A percentile compares a stretch with the other conserved stretches of the same genome.
Conservation (phyloP, 2,797 vertebrate genomes). For the Sebastolobus alascanus region DNA sequence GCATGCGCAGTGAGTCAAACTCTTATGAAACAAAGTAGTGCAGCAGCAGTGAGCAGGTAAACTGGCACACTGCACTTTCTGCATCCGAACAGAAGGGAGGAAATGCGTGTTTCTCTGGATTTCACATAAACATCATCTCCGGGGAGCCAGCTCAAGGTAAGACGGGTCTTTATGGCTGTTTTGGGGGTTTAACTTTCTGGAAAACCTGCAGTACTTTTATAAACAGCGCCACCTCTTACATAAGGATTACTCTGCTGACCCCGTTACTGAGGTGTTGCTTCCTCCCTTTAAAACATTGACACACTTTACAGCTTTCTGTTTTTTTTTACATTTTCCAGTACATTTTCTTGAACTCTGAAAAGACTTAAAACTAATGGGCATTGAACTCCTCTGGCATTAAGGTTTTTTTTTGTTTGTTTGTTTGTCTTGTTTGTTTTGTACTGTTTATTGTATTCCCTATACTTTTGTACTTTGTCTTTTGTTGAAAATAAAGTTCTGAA, state of each 20-base stretch:
- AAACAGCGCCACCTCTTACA: slow-evolving; percentile 71
- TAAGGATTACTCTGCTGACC: slow-evolving; percentile 78
- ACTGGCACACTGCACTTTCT: accelerated
- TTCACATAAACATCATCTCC: slow-evolving; percentile 69
- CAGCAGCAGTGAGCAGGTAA: slow-evolving; percentile 14
- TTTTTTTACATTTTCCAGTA: too few relatives aligned
- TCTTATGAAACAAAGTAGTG: slow-evolving; percentile 66
- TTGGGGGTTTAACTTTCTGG: background rate
- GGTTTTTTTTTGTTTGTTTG: too few relatives aligned
- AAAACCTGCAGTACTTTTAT: background rate
- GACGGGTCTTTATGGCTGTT: accelerated
- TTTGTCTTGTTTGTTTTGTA: too few relatives aligned
- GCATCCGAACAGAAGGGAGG: slow-evolving; percentile 18
- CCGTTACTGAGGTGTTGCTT: slow-evolving; percentile 40
- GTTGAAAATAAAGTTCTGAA: too few relatives aligned
- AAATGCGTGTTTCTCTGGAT: slow-evolving; percentile 73
- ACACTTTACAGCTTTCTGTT: too few relatives aligned
- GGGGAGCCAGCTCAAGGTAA: slow-evolving; percentile 71
- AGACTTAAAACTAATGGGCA: too few relatives aligned
- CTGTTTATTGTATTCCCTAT: too few relatives aligned
- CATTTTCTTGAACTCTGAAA: too few relatives aligned
- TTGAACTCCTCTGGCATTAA: too few relatives aligned
- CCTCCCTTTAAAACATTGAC: too few relatives aligned
- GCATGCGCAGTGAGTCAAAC: slow-evolving; percentile 59
- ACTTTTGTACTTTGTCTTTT: too few relatives aligned